Evolutionary conservation across 2,113 vertebrate species (phyloP).

Genomic region (Alaudala cheleensis): DNA sequence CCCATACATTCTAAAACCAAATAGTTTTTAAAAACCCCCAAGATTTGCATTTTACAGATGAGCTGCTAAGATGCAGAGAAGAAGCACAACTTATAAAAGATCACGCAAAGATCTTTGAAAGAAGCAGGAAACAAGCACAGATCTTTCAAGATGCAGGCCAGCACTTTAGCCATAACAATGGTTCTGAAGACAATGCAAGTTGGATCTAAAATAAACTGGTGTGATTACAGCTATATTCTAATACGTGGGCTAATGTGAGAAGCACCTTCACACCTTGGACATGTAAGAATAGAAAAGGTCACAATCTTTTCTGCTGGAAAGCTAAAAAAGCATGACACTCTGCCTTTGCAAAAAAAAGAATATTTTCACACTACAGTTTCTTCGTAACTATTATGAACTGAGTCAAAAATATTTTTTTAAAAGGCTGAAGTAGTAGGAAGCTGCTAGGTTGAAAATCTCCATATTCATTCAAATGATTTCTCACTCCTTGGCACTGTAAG

Average conservation of each 20-base stretch:
- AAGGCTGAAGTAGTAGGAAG: background rate
- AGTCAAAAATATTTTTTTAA: background rate
- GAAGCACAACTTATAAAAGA: background rate
- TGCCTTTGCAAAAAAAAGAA: background rate
- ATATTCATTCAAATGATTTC: background rate
- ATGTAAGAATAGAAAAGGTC: background rate
- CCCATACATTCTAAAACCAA: background rate
- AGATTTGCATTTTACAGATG: background rate
- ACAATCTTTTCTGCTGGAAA: background rate
- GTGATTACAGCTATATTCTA: background rate
- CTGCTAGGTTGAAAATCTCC: background rate
- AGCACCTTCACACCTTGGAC: background rate
- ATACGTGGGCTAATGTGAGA: rapidly evolving
- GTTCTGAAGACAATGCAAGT: background rate
- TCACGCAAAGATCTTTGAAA: background rate
- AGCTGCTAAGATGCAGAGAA: background rate
- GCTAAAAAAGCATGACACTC: background rate
- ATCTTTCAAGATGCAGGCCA: background rate
- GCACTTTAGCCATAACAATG: background rate
- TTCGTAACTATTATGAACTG: background rate
- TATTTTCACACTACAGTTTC: background rate
- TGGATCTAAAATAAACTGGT: background rate
- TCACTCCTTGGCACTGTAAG: background rate
- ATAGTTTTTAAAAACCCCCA: background rate
- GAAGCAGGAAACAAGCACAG: background rate